Conservation (phyloP, 2,888 invertebrate species). For the Augiades crinisus region DNA sequence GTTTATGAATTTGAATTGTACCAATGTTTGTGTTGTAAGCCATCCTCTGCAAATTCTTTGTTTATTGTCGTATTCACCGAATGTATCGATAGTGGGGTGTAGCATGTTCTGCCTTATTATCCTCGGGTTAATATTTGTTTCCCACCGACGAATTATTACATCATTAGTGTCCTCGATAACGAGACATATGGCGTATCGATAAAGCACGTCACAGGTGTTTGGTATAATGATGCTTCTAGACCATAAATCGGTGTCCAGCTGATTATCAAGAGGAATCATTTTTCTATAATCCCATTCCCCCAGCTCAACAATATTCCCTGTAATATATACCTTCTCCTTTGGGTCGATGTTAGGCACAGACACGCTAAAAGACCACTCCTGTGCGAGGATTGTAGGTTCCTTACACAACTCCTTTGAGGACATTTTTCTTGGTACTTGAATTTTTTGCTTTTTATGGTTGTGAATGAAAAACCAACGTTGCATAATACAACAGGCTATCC, state of each 20-base stretch:
- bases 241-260: conserved; percentile 80
- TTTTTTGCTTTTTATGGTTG: conserved; percentile 62
- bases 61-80: conserved; percentile 83
- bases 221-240: conserved; percentile 84
- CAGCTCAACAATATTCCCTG: conserved; percentile 84
- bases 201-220: conserved; percentile 84
- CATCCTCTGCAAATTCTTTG: conserved; percentile 88
- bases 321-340: conserved; percentile 86
- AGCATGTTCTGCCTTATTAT: conserved; percentile 70
- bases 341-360: conserved; percentile 75
- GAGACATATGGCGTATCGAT: conserved; percentile 89
- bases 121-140: conserved; percentile 87
- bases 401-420: conserved; percentile 43
- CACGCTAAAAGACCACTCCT: conserved; percentile 69
- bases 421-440: conserved; percentile 54
- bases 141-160: conserved; percentile 89
- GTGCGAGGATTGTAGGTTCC: conserved; percentile 45
- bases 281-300: conserved; percentile 87
- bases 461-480: conserved; percentile 85
- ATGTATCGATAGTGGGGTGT: conserved; percentile 80
- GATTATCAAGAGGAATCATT: conserved; percentile 79
- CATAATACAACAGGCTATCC: conserved; percentile 52
- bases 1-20: conserved; percentile 92
- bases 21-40: conserved; percentile 90
- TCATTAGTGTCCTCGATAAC: conserved; percentile 81